A percentile compares a stretch with the other conserved stretches of the same genome.
Evolutionary conservation across 2,888 invertebrate genomes (phyloP).

Genomic region (Mactromeris polynyma): DNA sequence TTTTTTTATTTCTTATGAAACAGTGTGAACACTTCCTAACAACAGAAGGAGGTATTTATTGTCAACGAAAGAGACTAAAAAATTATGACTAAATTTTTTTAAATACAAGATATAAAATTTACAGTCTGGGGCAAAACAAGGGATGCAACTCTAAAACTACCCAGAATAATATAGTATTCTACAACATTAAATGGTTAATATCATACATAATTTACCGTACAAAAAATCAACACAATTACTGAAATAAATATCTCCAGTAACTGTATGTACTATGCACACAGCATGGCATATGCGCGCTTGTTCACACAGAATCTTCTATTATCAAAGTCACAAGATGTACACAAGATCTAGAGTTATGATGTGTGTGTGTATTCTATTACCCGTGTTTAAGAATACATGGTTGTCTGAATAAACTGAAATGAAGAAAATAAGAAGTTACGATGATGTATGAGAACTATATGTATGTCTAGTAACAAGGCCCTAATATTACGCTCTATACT

Average conservation of each 20-base stretch:
- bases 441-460: neutral
- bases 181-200: conserved; percentile 12
- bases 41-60: neutral
- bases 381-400: conserved; percentile 82
- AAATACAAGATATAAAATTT: conserved; percentile 5
- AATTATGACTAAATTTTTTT: neutral
- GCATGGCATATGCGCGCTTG: neutral
- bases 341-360: neutral
- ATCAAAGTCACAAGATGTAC: neutral
- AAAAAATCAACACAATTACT: neutral
- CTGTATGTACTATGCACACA: neutral
- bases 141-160: conserved; percentile 2
- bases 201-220: neutral
- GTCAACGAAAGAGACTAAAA: neutral
- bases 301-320: neutral
- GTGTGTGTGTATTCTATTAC: neutral
- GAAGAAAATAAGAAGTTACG: conserved; percentile 32
- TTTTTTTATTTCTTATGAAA: neutral
- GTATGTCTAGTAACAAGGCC: too few relatives aligned
- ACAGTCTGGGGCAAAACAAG: neutral
- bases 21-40: neutral
- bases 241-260: neutral
- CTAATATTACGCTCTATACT: too few relatives aligned
- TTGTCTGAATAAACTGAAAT: conserved; percentile 84
- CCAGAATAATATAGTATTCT: conserved; percentile 10